Conservation (phyloP, 64 coral and sea anemone genomes). For the Actinia tenebrosa region DNA sequence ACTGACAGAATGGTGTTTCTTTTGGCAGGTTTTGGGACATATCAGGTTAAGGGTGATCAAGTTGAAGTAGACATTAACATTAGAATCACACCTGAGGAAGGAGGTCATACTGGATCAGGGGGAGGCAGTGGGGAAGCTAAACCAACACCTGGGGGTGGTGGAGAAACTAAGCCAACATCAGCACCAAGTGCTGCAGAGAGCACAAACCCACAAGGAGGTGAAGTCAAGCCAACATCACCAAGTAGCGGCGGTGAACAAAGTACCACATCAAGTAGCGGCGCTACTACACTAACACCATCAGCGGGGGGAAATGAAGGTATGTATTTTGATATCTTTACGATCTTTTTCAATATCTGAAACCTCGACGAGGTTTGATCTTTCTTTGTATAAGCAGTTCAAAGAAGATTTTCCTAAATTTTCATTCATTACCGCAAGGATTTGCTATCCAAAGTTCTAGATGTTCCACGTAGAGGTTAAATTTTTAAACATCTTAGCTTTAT, state of each 20-base stretch:
- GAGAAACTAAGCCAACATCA: neutral
- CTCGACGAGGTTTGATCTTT: neutral
- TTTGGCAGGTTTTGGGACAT: conserved; percentile 30
- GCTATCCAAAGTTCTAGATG: no score
- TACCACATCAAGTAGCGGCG: neutral
- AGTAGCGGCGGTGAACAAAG: neutral
- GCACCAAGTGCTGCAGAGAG: neutral
- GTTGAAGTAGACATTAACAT: conserved; percentile 34
- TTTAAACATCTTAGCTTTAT: no score
- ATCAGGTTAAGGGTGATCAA: conserved; percentile 34
- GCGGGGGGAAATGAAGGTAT: neutral
- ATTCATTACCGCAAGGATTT: no score
- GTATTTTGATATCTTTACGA: no score
- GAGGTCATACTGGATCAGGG: neutral
- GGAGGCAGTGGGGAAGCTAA: neutral
- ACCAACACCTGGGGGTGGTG: conserved; percentile 12
- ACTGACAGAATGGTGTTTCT: neutral
- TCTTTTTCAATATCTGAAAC: no score
- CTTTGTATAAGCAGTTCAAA: no score
- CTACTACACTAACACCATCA: neutral
- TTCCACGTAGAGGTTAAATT: no score
- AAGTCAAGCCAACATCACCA: neutral
- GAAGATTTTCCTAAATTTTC: no score
- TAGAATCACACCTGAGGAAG: conserved; percentile 18
- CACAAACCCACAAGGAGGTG: neutral